Percentiles rank a stretch among this genome's conserved stretches.
Conservation (phyloP, 2,797 vertebrate species). For the Siniperca scherzeri region DNA sequence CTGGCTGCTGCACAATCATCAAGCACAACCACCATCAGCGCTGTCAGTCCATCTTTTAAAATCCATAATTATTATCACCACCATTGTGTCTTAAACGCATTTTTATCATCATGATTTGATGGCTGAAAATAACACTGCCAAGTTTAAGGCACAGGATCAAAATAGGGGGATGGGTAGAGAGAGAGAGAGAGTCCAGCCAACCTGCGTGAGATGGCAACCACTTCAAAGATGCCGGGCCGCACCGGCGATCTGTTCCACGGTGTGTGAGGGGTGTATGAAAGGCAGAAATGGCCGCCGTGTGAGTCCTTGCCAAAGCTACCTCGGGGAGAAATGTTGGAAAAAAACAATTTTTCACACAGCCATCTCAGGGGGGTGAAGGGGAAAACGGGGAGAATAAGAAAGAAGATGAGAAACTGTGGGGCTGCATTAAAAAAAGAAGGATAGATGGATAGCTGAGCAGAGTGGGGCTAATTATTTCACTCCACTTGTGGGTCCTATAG, state of each 20-base stretch:
- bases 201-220: slow-evolving; percentile 86
- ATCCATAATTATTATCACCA: slow-evolving; percentile 74
- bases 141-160: slow-evolving; percentile 77
- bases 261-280: slow-evolving; percentile 86
- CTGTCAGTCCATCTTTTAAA: slow-evolving; percentile 63
- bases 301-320: slow-evolving; percentile 87
- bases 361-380: slow-evolving; percentile 61
- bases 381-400: slow-evolving; percentile 58
- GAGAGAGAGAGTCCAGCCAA: slow-evolving; percentile 78
- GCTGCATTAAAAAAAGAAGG: slow-evolving; percentile 64
- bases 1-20: slow-evolving; percentile 68
- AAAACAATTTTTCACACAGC: slow-evolving; percentile 85
- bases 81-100: slow-evolving; percentile 62
- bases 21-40: slow-evolving; percentile 41
- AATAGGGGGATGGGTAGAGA: slow-evolving; percentile 54
- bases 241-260: slow-evolving; percentile 84
- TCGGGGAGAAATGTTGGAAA: slow-evolving; percentile 87
- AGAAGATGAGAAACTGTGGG: slow-evolving; percentile 67
- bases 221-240: slow-evolving; percentile 84
- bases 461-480: slow-evolving; percentile 83
- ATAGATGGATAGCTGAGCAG: slow-evolving; percentile 69
- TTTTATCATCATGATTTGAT: slow-evolving; percentile 70
- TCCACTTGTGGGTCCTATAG: slow-evolving; percentile 76
- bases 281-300: slow-evolving; percentile 85
- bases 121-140: slow-evolving; percentile 65